Conservation (phyloP, 1,140 invertebrate species). For the Polypedilum pembai region DNA sequence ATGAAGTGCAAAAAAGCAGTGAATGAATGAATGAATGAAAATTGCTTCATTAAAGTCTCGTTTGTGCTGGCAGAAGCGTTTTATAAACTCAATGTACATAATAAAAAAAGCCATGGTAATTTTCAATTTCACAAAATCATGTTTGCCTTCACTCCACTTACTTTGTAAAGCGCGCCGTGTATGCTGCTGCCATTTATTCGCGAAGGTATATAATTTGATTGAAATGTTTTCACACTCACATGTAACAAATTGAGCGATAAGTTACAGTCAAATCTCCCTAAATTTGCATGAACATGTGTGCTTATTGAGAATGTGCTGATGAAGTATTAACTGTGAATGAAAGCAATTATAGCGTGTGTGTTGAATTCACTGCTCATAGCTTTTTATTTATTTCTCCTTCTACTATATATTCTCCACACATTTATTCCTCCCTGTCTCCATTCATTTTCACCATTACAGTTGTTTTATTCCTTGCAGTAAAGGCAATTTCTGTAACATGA, state of each 20-base stretch:
- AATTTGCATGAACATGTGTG: neutral
- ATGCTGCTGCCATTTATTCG: slow-evolving; percentile 1
- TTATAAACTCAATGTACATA: neutral
- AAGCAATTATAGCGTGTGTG: slow-evolving; percentile 8
- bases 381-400: slow-evolving; percentile 15
- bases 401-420: neutral
- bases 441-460: neutral
- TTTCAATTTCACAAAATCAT: slow-evolving; percentile 19
- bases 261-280: slow-evolving; percentile 21
- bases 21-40: neutral
- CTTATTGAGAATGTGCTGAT: neutral
- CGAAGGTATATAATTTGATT: slow-evolving; percentile 15
- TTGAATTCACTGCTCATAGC: neutral
- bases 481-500: neutral
- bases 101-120: slow-evolving; percentile 12
- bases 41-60: slow-evolving; percentile 24
- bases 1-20: slow-evolving; percentile 25
- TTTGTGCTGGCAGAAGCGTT: slow-evolving; percentile 16
- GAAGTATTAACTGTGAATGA: neutral
- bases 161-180: neutral
- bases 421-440: neutral
- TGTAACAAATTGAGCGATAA: slow-evolving; percentile 23
- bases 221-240: slow-evolving; percentile 28
- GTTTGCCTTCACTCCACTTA: neutral
- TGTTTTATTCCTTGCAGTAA: neutral